phyloP scores from a whole-genome alignment of 2,113 vertebrate genomes.

The Dinomys branickii region DNA sequence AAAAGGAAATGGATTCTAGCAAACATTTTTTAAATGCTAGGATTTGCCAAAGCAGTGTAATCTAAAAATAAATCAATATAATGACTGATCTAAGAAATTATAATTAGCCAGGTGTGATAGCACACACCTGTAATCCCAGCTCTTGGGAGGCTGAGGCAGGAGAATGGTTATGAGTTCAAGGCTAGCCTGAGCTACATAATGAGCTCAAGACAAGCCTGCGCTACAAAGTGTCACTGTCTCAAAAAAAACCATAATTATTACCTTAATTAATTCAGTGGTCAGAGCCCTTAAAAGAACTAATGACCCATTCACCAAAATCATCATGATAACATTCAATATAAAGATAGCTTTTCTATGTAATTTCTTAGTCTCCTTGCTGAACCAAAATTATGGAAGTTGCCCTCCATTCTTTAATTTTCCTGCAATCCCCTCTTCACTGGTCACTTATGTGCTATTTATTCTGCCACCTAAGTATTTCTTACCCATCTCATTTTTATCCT shows the following conservation, averaged over 20 bases:
- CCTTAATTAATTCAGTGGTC: slow-evolving; percentile 37
- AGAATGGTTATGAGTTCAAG: not conserved
- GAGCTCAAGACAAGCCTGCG: not conserved
- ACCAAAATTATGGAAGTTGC: slow-evolving; percentile 19
- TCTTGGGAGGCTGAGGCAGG: not conserved
- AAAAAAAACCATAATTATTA: slow-evolving; percentile 54
- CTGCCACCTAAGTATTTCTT: slow-evolving; percentile 19
- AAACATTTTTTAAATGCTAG: not conserved
- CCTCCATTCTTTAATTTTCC: slow-evolving; percentile 6
- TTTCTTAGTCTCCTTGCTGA: slow-evolving; percentile 23
- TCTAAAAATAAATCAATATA: slow-evolving; percentile 53
- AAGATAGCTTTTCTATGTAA: slow-evolving; percentile 39
- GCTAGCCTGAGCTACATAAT: no score
- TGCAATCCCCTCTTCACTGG: not conserved
- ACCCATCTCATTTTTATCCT: not conserved
- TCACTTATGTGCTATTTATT: not conserved
- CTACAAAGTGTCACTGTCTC: not conserved
- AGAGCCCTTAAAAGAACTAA: slow-evolving; percentile 62
- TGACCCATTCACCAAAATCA: slow-evolving; percentile 64
- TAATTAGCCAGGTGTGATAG: not conserved
- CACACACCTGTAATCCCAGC: not conserved
- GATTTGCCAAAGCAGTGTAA: slow-evolving; percentile 16
- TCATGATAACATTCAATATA: slow-evolving; percentile 44
- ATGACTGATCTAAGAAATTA: slow-evolving; percentile 65
- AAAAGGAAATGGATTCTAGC: slow-evolving; percentile 45